Conservation (phyloP, 1,140 invertebrate species). For the Trichonephila clavata region DNA sequence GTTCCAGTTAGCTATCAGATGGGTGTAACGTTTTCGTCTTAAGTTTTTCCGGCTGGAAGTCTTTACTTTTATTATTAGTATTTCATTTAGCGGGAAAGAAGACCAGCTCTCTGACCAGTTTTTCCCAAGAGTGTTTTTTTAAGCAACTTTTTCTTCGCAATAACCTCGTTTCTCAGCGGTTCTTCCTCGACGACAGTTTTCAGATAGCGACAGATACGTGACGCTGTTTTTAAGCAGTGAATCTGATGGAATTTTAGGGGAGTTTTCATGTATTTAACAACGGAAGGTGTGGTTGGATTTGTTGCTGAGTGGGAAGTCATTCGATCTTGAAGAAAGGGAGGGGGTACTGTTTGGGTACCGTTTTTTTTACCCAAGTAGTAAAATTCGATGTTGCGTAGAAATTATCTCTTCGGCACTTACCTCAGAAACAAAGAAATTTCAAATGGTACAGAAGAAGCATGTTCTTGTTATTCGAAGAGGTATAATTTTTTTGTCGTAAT, state of each 20-base stretch:
- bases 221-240: background rate
- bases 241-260: background rate
- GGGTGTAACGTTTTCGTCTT: conserved; percentile 26
- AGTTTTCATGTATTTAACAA: background rate
- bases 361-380: background rate
- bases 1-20: conserved; percentile 13
- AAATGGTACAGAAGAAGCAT: background rate
- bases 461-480: background rate
- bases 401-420: conserved; percentile 3
- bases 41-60: background rate
- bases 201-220: conserved; percentile 38
- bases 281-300: conserved; percentile 1
- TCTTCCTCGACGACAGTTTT: conserved; percentile 40
- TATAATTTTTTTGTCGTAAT: background rate
- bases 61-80: background rate
- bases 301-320: background rate
- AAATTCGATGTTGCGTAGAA: background rate
- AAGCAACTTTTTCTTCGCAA: background rate
- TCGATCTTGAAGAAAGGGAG: background rate
- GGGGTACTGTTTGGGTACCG: background rate
- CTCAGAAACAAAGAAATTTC: background rate
- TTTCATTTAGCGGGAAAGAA: too few species aligned
- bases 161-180: background rate
- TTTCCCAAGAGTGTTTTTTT: background rate
- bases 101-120: background rate